Evolutionary conservation across 2,888 invertebrate species (phyloP), one percentile per base, ranked within the genome.

Genomic region (Yponomeuta sedellus): DNA sequence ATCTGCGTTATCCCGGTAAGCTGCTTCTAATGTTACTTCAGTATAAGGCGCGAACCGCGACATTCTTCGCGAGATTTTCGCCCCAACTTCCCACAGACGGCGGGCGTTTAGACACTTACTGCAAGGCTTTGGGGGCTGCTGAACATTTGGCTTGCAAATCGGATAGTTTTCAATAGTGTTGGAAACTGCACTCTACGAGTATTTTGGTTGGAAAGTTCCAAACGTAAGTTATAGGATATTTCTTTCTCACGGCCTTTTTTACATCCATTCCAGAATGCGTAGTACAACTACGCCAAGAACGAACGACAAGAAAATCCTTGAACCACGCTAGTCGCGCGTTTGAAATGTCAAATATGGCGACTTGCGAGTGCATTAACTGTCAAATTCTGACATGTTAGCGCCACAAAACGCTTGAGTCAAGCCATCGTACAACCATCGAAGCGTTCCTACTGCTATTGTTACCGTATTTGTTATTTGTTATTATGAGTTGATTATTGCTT

Each of bases 61-160:
- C 83, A 88, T 88, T 85, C 66, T 64, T 86, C 86, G 86, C 84
- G 84, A 84, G 88, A 81, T 87, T 86, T 86, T 77, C 65, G 57
- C 44, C 57, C 39, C 63, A 44, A 64, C 25, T 19, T 64, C 12
- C 8, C n/a, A 28, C 64, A 34, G 34, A 52, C 52, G 52, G 52
- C 44, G 64, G 64, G 52, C 40, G 44, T 64, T 64, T 40, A 64
- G 52, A 64, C 44, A 16, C 44, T 52, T 52, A 52, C 44, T 5
- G 16, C 44, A 16, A 52, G 25, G 3, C 10, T n/a, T 22, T 11
- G 61, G 11, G 61, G 61, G n/a, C 25, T 22, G 20, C 20, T 11
- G n/a, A 22, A 59, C 19, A 25, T 59, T 59, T 59, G 20, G 22
- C 25, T 12, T 59, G 59, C 25, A 22, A 20, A 59, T 22, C 11